Conservation (phyloP, 2,113 vertebrate species). For the Agelaius phoeniceus region DNA sequence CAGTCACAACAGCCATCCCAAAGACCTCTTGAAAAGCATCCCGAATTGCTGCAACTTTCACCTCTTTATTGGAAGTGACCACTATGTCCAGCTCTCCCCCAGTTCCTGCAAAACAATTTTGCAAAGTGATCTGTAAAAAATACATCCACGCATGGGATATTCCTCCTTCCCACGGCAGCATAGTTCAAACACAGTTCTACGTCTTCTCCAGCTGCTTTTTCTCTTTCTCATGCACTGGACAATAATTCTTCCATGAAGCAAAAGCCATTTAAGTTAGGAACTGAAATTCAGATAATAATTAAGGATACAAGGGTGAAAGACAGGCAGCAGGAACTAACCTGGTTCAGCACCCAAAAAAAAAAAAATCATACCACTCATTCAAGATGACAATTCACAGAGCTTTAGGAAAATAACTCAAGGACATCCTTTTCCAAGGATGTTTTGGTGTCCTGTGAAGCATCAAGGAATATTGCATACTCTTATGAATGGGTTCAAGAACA, state of each 20-base stretch:
- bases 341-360: not conserved
- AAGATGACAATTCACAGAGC: not conserved
- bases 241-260: not conserved
- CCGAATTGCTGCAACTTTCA: constrained; percentile 87
- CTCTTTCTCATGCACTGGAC: not conserved
- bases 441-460: not conserved
- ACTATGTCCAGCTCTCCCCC: constrained; percentile 95
- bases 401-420: not conserved
- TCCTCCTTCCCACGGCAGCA: not conserved
- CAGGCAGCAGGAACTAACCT: not conserved
- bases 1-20: constrained; percentile 91
- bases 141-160: fast-evolving
- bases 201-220: not conserved
- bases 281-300: not conserved
- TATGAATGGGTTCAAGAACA: not conserved
- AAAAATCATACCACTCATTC: not conserved
- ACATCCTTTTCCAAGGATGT: not conserved
- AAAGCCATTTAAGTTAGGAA: not conserved
- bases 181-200: not conserved
- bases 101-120: constrained; percentile 78
- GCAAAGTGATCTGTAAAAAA: not conserved
- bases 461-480: not conserved
- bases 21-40: constrained; percentile 98
- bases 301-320: not conserved
- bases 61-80: constrained; percentile 91